phyloP scores from a whole-genome alignment of 2,797 vertebrate genomes.

The Micropoecilia bifurca region DNA sequence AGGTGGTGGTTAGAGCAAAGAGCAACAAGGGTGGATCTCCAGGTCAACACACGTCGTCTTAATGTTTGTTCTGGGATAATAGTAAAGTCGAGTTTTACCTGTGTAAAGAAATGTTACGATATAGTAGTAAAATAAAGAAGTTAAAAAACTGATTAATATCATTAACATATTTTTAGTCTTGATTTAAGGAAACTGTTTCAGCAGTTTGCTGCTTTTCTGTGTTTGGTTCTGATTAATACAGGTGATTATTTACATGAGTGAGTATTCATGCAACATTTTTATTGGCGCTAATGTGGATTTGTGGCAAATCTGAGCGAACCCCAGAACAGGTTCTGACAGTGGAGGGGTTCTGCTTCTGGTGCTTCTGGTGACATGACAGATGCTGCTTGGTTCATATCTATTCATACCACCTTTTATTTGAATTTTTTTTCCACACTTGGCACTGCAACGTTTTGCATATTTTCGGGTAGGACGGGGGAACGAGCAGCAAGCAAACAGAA shows the following conservation, averaged over 20 bases:
- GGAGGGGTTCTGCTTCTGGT: too few species aligned
- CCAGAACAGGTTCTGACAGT: background rate
- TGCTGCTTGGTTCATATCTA: background rate
- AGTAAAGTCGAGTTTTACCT: background rate
- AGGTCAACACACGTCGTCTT: background rate
- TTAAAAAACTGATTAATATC: background rate
- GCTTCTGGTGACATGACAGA: too few species aligned
- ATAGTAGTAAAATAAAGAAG: background rate
- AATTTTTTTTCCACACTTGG: background rate
- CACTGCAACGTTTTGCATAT: too few species aligned
- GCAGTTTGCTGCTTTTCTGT: background rate
- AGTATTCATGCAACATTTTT: background rate
- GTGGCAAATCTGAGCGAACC: background rate
- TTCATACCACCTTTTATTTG: background rate
- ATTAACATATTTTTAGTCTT: background rate
- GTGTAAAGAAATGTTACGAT: background rate
- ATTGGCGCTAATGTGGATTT: background rate
- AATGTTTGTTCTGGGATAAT: background rate
- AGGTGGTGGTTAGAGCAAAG: background rate
- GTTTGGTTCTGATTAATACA: background rate
- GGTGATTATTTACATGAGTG: background rate
- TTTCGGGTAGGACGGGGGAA: too few species aligned
- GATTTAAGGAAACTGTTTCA: background rate
- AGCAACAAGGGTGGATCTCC: background rate
- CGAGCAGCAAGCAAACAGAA: too few species aligned